Conservation (phyloP, 2,113 vertebrate species). For the Verasper variegatus region DNA sequence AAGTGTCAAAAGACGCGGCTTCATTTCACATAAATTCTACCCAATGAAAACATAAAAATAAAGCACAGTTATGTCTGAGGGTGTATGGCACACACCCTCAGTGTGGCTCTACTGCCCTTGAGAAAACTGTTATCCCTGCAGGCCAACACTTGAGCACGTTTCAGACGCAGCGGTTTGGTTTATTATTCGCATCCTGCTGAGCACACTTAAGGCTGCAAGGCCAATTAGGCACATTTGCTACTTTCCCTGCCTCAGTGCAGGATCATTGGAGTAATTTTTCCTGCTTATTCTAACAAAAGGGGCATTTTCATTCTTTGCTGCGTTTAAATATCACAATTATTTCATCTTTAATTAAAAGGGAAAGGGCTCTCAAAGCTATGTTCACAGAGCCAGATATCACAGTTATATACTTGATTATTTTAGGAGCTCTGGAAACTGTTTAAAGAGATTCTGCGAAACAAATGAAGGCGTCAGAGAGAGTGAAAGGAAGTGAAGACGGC, state of each 20-base stretch:
- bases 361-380: neutral
- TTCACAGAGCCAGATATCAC: constrained; percentile 11
- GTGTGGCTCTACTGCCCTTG: neutral
- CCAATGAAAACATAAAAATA: neutral
- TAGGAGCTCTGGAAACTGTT: neutral
- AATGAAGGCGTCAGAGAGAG: constrained; percentile 22
- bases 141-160: constrained; percentile 26
- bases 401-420: constrained; percentile 9
- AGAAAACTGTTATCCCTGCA: constrained; percentile 24
- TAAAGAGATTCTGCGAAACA: constrained; percentile 21
- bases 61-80: neutral
- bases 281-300: constrained; percentile 44
- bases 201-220: constrained; percentile 51
- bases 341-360: constrained; percentile 39
- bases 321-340: constrained; percentile 42
- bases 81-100: neutral
- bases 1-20: constrained; percentile 4
- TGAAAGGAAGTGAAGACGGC: constrained; percentile 3
- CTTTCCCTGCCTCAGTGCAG: constrained; percentile 25
- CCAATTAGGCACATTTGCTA: constrained; percentile 60
- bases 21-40: constrained; percentile 21
- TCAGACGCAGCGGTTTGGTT: constrained; percentile 37
- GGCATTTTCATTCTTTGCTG: constrained; percentile 29
- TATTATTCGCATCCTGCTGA: constrained; percentile 65
- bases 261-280: constrained; percentile 36